Percentiles rank a stretch among this genome's conserved stretches.
phyloP scores from a whole-genome alignment of 2,797 vertebrate genomes.

The Odontamblyopus lacepedii region DNA sequence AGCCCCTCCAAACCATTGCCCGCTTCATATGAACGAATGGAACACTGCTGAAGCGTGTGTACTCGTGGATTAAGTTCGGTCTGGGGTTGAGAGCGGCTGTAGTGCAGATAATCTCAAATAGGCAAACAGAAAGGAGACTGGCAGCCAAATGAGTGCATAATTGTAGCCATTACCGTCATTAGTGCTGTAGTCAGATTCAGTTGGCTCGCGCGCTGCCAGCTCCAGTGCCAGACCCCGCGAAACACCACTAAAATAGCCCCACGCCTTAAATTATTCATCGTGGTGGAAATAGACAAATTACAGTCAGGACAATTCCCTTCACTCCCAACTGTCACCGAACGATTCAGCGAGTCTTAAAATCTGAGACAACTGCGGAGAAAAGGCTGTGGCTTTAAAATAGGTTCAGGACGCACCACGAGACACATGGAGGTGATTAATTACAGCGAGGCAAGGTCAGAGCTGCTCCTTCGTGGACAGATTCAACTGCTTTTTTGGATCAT shows the following conservation, averaged over 20 bases:
- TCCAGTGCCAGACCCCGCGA: constrained; percentile 51
- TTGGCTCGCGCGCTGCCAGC: constrained; percentile 50
- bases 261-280: constrained; percentile 71
- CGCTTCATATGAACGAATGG: neutral
- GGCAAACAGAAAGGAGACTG: constrained; percentile 36
- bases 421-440: constrained; percentile 48
- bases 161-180: constrained; percentile 68
- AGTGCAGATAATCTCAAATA: constrained; percentile 34
- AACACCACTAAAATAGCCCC: constrained; percentile 63
- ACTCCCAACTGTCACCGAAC: constrained; percentile 23
- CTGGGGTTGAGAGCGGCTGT: constrained; percentile 11
- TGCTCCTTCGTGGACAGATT: constrained; percentile 27
- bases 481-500: neutral
- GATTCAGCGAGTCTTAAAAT: constrained; percentile 30
- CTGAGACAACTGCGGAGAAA: constrained; percentile 3
- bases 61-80: constrained; percentile 14
- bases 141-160: constrained; percentile 64
- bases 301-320: constrained; percentile 38
- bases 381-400: neutral
- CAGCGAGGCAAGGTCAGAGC: constrained; percentile 32
- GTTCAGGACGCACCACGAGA: constrained; percentile 5
- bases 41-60: neutral
- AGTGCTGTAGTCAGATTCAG: constrained; percentile 59
- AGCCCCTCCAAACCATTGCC: neutral
- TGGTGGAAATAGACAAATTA: constrained; percentile 62